phyloP scores from a whole-genome alignment of 2,797 vertebrate species.

The Ceyx erithaca region DNA sequence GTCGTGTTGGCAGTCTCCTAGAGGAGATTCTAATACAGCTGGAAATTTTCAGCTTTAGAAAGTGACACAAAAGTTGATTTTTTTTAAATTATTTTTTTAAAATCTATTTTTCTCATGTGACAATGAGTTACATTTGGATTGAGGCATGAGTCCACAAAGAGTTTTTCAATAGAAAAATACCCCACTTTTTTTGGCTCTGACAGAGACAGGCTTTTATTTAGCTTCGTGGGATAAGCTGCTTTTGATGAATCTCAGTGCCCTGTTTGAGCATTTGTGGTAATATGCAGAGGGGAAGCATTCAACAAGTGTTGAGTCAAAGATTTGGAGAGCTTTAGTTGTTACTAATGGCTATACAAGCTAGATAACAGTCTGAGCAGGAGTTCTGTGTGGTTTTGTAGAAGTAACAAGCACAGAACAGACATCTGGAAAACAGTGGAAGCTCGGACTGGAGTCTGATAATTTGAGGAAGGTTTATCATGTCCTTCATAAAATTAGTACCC shows the following conservation, averaged over 20 bases:
- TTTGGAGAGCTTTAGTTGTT: background rate
- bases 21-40: background rate
- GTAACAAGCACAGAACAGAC: background rate
- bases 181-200: background rate
- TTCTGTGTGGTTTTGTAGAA: background rate
- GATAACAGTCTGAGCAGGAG: background rate
- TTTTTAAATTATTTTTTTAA: background rate
- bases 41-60: constrained; percentile 5
- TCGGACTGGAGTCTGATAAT: background rate
- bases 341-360: background rate
- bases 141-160: background rate
- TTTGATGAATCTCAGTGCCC: background rate
- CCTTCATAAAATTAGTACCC: background rate
- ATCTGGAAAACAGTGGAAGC: background rate
- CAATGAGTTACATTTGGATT: background rate
- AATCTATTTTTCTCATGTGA: background rate
- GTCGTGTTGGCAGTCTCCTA: background rate
- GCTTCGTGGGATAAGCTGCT: background rate
- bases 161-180: background rate
- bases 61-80: background rate
- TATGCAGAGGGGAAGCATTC: background rate
- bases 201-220: background rate
- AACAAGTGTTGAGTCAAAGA: background rate
- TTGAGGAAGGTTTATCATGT: background rate
- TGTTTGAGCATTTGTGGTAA: background rate